Conservation (phyloP, 2,113 vertebrate genomes). For the Ariopsis seemanni region DNA sequence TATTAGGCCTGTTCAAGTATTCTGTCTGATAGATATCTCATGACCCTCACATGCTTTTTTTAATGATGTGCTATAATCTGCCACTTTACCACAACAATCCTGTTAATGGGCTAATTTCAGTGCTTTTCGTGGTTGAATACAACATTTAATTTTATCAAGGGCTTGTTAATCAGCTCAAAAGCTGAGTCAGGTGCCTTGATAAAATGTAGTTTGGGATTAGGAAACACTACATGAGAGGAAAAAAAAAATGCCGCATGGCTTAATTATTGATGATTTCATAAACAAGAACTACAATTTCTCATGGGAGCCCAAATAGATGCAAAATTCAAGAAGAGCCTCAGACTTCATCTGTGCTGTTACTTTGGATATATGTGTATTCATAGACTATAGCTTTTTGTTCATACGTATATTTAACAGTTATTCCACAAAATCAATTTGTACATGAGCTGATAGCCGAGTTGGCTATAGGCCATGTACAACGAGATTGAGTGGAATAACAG, state of each 20-base stretch:
- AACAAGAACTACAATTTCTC: neutral
- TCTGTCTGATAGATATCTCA: neutral
- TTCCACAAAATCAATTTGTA: no score
- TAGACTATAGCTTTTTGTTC: no score
- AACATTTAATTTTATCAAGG: neutral
- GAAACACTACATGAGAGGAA: neutral
- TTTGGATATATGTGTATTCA: no score
- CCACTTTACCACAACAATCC: neutral
- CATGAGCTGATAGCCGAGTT: no score
- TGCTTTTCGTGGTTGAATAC: neutral
- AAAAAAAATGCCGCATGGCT: neutral
- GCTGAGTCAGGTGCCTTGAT: neutral
- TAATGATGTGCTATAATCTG: neutral
- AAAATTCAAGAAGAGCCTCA: no score
- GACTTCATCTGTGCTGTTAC: no score
- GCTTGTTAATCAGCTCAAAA: slow-evolving; percentile 2
- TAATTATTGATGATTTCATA: neutral
- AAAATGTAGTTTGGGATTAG: neutral
- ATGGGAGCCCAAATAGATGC: no score
- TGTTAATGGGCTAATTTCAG: neutral
- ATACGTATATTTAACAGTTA: no score
- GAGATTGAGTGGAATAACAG: no score
- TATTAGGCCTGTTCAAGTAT: neutral
- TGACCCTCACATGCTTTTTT: neutral
- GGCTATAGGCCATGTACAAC: no score